A percentile compares a stretch with the other conserved stretches of the same genome.
These are phyloP conservation scores for Eledona agricola DNA, from an alignment of 2,888 invertebrate genomes.

Conservation along the genomic window DNA sequence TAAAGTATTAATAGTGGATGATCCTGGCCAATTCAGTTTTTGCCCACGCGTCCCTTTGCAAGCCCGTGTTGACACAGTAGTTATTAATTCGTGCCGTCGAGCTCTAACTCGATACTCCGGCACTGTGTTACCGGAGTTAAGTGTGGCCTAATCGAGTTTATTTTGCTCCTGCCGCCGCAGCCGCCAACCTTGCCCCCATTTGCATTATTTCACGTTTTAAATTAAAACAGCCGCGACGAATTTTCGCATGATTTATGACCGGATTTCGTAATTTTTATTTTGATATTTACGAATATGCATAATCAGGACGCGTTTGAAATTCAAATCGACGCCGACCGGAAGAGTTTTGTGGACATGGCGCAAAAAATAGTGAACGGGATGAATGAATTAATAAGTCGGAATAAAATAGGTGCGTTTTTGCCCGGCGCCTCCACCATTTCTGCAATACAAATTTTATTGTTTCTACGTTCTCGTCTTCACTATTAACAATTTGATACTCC, in stretches of 20 bases:
- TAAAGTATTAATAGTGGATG: slow-evolving; percentile 42
- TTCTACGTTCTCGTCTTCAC: too few species aligned
- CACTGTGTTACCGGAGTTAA: slow-evolving; percentile 48
- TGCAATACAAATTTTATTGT: too few species aligned
- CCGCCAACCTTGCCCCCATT: slow-evolving; percentile 19
- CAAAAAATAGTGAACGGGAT: too few species aligned
- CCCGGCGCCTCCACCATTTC: too few species aligned
- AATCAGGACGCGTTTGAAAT: slow-evolving; percentile 10
- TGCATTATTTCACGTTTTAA: slow-evolving; percentile 24
- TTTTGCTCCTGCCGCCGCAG: slow-evolving; percentile 35
- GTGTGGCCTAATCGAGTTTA: slow-evolving; percentile 50
- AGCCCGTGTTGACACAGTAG: slow-evolving; percentile 47
- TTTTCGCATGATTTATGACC: slow-evolving; percentile 12
- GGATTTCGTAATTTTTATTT: slow-evolving; percentile 16
- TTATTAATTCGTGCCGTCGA: slow-evolving; percentile 47
- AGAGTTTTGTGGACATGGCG: too few species aligned
- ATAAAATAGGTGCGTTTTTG: too few species aligned
- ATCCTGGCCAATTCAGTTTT: slow-evolving; percentile 30
- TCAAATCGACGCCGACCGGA: slow-evolving; percentile 9
- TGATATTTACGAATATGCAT: slow-evolving; percentile 14
- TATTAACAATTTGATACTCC: too few species aligned
- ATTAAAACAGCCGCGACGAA: slow-evolving; percentile 17
- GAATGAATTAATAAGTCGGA: too few species aligned
- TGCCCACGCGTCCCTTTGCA: too few species aligned
- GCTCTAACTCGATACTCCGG: slow-evolving; percentile 45